Percentiles rank a stretch among this genome's conserved stretches.
Evolutionary conservation across 1,140 invertebrate species (phyloP).

Genomic region (Pteromalus puparum): DNA sequence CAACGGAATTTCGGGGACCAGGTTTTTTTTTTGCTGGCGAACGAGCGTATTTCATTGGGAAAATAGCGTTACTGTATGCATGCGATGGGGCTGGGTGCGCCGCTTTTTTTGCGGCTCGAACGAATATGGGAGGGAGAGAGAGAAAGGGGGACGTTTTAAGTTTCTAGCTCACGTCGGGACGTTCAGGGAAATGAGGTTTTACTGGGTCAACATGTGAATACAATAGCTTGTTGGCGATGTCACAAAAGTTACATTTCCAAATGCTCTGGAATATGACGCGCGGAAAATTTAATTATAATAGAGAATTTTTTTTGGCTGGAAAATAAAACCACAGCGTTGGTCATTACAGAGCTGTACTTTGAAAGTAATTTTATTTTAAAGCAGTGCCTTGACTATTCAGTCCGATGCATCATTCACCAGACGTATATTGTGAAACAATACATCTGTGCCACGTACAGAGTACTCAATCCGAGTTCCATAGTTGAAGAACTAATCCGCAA

Average conservation of each 20-base stretch:
- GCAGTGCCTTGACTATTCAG: too few species aligned
- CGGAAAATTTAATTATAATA: neutral
- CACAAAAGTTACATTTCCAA: neutral
- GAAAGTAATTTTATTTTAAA: too few species aligned
- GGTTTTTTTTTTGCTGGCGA: neutral
- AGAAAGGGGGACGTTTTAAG: neutral
- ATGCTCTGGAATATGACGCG: neutral
- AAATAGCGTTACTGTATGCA: neutral
- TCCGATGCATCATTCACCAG: too few species aligned
- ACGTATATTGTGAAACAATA: too few species aligned
- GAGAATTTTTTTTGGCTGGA: neutral
- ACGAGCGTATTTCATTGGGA: neutral
- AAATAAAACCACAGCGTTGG: too few species aligned
- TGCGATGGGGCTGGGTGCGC: neutral
- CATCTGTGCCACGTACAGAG: too few species aligned
- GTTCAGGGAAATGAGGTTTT: constrained; percentile 23
- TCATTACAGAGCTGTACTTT: too few species aligned
- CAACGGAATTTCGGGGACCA: neutral
- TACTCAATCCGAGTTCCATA: too few species aligned
- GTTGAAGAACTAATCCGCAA: neutral
- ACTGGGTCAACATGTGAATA: constrained; percentile 28
- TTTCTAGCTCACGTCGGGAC: constrained; percentile 19
- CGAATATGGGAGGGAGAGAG: neutral
- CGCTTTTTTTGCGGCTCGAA: neutral
- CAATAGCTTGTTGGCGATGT: constrained; percentile 13